phyloP scores from a whole-genome alignment of 2,888 invertebrate genomes.

The Acrocera orbiculus region DNA sequence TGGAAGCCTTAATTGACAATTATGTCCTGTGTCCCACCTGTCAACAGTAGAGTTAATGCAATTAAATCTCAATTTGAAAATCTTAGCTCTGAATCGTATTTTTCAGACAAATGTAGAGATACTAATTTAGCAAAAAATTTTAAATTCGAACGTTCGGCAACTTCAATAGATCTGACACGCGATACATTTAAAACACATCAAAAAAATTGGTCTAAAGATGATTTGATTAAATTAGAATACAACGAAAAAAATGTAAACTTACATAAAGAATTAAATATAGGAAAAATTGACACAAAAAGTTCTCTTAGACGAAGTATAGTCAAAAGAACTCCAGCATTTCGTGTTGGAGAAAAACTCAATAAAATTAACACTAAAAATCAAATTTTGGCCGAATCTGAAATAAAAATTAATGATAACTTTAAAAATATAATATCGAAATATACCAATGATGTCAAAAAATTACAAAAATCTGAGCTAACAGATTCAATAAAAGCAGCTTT shows the following conservation, averaged over 20 bases:
- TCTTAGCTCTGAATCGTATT: conserved; percentile 21
- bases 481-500: conserved; percentile 48
- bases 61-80: conserved; percentile 47
- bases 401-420: conserved; percentile 12
- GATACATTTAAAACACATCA: conserved; percentile 11
- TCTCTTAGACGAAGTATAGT: conserved; percentile 31
- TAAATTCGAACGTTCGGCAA: conserved; percentile 15
- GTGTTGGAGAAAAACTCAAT: conserved; percentile 30
- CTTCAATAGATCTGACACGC: conserved; percentile 13
- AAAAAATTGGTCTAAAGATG: conserved; percentile 8
- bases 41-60: conserved; percentile 36
- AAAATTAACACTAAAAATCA: background rate
- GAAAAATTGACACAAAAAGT: conserved; percentile 23
- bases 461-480: conserved; percentile 21
- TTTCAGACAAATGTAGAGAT: background rate
- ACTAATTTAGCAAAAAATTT: conserved; percentile 2
- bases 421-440: conserved; percentile 16
- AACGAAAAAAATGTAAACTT: conserved; percentile 4
- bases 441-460: conserved; percentile 19
- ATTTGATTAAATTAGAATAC: conserved; percentile 9
- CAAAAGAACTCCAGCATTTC: conserved; percentile 39
- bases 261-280: conserved; percentile 6
- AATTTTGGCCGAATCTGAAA: no score
- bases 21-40: conserved; percentile 17
- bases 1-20: no score